Base-by-base conservation (phyloP, 2,888 invertebrate genomes). In the Euphydryas editha region DNA sequence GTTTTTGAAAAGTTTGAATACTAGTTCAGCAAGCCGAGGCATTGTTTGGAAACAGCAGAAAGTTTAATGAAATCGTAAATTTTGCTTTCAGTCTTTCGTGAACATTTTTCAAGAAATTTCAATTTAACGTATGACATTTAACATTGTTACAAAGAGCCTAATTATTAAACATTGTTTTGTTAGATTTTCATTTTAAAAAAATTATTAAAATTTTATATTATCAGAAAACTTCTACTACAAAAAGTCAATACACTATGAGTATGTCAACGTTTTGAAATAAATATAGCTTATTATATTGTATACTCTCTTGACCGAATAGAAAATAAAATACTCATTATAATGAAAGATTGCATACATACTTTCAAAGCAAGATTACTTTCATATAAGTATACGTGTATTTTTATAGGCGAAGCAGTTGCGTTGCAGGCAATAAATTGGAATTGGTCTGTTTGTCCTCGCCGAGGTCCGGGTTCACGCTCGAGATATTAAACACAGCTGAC, bases 401-500 rank as follows among this genome's bases (percentile, higher is more conserved):
- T 67, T 69, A 69, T 64, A 75, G 75, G 69, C 76, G 75, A 67
- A 75, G 78, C 75, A 65, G 70, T 74, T 73, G 76, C 75, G 76
- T 47, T 58, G 65, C 49, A 62, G 56, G 70, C 59, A 69, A 71
- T 73, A 73, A 73, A 71, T 73, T 70, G 68, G 65, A 30, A 65
- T 64, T 59, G 64, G 64, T 69, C 58, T 72, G 54, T 60, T 62
- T 68, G 59, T 57, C 54, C 47, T 30, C 49, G 30, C 64, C 51
- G 54, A 56, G 59, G 65, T 64, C 47, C 39, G 59, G 63, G 49
- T 60, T 54, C 46, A 17, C 39, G 37, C 24, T 49, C 68, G 68
- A 63, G 69, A 77, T 79, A 81, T 85, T 82, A 84, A 75, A 66
- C 76, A 78, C 84, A 83, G 76, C 78, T 78, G 81, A 75, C 75